Evolutionary conservation across 1,140 invertebrate genomes (phyloP).

Genomic region (Bombus pyrosoma): DNA sequence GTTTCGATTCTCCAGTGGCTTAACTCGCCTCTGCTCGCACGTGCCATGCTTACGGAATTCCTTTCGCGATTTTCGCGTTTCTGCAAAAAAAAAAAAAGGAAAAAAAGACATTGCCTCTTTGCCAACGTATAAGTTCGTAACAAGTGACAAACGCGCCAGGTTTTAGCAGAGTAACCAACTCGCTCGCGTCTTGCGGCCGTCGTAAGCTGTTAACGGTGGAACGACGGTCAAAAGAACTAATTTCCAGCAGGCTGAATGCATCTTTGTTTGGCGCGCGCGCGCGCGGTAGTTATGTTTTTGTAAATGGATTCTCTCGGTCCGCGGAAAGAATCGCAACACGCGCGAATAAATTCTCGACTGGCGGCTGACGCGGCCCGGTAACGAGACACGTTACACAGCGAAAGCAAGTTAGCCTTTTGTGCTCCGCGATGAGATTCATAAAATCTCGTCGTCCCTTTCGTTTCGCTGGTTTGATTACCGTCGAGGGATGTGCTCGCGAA

Average conservation of each 20-base stretch:
- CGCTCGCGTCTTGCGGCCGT: too few species aligned
- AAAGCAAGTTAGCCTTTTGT: conserved; percentile 31
- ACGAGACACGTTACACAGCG: background rate
- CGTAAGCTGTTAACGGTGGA: background rate
- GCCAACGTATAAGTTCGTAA: background rate
- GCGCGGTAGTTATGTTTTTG: background rate
- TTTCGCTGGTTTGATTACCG: conserved; percentile 38
- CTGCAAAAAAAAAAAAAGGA: too few species aligned
- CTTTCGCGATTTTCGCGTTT: too few species aligned
- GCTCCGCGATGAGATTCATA: conserved; percentile 9
- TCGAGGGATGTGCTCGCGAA: background rate
- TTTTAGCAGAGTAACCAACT: background rate
- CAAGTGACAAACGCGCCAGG: background rate
- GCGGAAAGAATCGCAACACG: conserved; percentile 9
- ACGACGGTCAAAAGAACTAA: conserved; percentile 5
- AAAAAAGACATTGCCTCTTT: background rate
- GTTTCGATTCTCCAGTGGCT: too few species aligned
- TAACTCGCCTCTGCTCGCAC: too few species aligned
- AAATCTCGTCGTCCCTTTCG: conserved; percentile 32
- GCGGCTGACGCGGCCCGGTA: background rate
- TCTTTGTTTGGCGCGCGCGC: background rate
- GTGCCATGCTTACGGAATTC: too few species aligned
- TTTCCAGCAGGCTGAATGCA: background rate
- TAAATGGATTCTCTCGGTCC: conserved; percentile 4
- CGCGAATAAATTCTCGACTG: conserved; percentile 16